A percentile compares a stretch with the other conserved stretches of the same genome.
Conservation (phyloP, 2,113 vertebrate genomes). For the Axis porcinus region DNA sequence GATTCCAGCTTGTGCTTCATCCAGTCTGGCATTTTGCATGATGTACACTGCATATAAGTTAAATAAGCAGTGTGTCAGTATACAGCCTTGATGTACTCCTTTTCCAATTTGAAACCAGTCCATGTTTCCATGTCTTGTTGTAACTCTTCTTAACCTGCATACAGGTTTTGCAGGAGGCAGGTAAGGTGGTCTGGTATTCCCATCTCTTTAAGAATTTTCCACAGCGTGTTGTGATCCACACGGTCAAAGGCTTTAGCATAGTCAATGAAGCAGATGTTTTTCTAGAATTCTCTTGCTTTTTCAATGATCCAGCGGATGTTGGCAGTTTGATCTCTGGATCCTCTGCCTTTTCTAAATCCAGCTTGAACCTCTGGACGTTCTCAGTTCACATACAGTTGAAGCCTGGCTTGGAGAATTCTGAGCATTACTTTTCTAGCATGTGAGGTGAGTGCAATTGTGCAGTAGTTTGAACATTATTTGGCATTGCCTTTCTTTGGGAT, state of each 20-base stretch:
- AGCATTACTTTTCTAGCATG: not conserved
- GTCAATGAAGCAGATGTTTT: not conserved
- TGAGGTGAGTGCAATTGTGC: not conserved
- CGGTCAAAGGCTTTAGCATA: not conserved
- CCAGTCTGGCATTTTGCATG: not conserved
- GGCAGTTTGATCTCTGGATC: not conserved
- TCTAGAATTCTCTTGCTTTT: not conserved
- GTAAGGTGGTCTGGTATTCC: not conserved
- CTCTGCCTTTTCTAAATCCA: not conserved
- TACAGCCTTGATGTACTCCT: not conserved
- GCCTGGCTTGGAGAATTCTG: not conserved
- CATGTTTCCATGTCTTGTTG: not conserved
- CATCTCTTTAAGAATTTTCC: not conserved
- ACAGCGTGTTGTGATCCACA: not conserved
- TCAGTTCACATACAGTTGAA: not conserved
- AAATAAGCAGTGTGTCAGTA: not conserved
- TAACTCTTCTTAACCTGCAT: not conserved
- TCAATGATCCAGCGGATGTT: fast-evolving
- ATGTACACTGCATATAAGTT: not conserved
- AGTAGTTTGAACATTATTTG: not conserved
- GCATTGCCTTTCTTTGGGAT: not conserved
- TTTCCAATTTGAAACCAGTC: not conserved
- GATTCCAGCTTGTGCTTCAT: not conserved
- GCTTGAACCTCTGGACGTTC: not conserved
- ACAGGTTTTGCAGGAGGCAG: not conserved